Base-by-base conservation (phyloP, 2,797 vertebrate genomes). In the Cossypha caffra region DNA sequence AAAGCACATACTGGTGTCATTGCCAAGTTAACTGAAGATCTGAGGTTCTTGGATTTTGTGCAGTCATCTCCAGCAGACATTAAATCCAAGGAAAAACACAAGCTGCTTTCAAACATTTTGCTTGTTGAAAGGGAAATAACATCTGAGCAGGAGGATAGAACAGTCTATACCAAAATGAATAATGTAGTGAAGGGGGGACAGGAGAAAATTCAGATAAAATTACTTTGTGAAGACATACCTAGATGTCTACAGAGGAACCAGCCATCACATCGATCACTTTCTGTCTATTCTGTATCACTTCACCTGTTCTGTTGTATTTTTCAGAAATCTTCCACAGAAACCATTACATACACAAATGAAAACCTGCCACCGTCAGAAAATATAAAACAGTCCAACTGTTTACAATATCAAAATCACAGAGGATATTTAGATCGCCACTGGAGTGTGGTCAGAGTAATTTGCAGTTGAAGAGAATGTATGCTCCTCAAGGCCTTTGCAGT, bases 41-140 rank as follows among this genome's bases (percentile, higher is more conserved):
- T 71, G 25, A 68, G 10, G 4, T 45, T 74, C 43, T 61, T 47
- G 10, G 5, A 29, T 29, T 52, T 47, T 79, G 31, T 69, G 13
- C 11, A 68, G 11, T 31, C n/a, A 42, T 48, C 69, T 88, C 40
- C 43, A 86, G 28, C 66, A 88, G 77, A 45, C 26, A 59, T 33
- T 86, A 83, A 73, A 91, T 33, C 5, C 55, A 86, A 86, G 25
- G 17, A 43, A 86, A 91, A 93, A 20, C 13, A 78, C 18, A 71
- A 74, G 3, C 4, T 95, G 5, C 7, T 87, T 71, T 86, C 45
- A 74, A 61, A 43, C 80, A 54, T 64, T 86, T 80, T 91, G 5
- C 26, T 8, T 51, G 2, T 68, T 88, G 61, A 80, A 83, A 86
- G 11, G 33, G 13, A 82, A 76, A 57, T 40, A 71, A n/a, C 13